Conservation (phyloP, 2,797 vertebrate genomes). For the Helicolenus hilgendorfi region DNA sequence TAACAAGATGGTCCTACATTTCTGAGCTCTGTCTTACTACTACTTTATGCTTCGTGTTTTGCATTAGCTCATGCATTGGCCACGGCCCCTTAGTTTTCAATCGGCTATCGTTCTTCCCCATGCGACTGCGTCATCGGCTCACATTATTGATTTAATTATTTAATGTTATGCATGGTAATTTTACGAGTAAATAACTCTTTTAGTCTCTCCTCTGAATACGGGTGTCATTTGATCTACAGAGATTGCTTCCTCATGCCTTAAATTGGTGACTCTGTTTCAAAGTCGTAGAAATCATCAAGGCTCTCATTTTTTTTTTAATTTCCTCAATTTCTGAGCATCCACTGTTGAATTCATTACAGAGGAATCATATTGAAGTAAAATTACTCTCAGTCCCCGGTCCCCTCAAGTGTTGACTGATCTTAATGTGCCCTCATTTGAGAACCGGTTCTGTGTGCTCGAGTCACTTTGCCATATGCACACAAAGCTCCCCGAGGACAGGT, state of each 20-base stretch:
- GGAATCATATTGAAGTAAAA: slow-evolving; percentile 52
- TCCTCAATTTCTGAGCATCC: slow-evolving; percentile 30
- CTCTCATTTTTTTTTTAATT: slow-evolving; percentile 28
- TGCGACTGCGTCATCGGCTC: no score
- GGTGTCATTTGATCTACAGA: slow-evolving; percentile 15
- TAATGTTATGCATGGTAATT: not conserved
- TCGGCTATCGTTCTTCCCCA: no score
- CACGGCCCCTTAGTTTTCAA: no score
- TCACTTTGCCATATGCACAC: slow-evolving; percentile 22
- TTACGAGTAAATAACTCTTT: slow-evolving; percentile 2
- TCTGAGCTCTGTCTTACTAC: no score
- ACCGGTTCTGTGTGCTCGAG: slow-evolving; percentile 13
- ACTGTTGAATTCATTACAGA: slow-evolving; percentile 48
- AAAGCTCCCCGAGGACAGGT: not conserved
- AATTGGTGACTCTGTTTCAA: slow-evolving; percentile 20
- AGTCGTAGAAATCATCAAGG: slow-evolving; percentile 37
- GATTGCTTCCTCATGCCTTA: slow-evolving; percentile 7
- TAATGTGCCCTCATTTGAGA: slow-evolving; percentile 56
- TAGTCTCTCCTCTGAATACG: not conserved
- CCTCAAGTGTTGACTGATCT: slow-evolving; percentile 56
- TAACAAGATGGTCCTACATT: no score
- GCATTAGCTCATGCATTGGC: no score
- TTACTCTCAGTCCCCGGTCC: slow-evolving; percentile 29
- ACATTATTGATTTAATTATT: not conserved
- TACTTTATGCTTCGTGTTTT: no score